These are phyloP conservation scores for Galemys pyrenaicus DNA, from an alignment of 2,113 vertebrate species.

Conservation along the genomic window DNA sequence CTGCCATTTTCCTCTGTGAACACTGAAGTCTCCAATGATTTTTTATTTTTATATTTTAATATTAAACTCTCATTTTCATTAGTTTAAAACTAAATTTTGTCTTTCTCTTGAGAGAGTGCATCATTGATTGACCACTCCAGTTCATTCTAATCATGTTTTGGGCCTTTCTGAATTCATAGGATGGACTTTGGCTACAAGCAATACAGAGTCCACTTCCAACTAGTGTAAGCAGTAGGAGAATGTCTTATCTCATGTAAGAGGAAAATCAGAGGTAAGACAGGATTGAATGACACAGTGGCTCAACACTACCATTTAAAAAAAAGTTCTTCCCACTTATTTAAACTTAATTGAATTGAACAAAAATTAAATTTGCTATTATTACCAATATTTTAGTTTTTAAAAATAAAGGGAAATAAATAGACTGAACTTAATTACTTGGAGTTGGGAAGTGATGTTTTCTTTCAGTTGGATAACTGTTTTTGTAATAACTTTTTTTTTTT, in stretches of 20 bases:
- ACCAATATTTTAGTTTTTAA: neutral
- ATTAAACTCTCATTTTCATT: neutral
- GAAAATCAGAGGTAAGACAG: neutral
- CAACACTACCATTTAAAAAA: neutral
- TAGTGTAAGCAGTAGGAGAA: neutral
- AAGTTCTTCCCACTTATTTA: neutral
- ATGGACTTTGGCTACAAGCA: neutral
- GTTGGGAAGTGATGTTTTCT: neutral
- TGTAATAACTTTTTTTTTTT: neutral
- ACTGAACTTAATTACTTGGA: slow-evolving; percentile 53
- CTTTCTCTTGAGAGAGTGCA: neutral
- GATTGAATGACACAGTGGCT: neutral
- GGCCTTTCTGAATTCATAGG: neutral
- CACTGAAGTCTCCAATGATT: neutral
- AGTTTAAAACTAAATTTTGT: neutral
- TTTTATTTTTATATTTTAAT: slow-evolving; percentile 4
- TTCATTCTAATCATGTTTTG: neutral
- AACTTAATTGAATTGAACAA: neutral
- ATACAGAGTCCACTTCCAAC: neutral
- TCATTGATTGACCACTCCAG: neutral
- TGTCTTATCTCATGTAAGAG: neutral
- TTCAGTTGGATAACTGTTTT: rapidly evolving
- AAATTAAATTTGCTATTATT: neutral
- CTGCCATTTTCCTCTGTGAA: neutral
- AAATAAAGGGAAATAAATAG: neutral